phyloP scores from a whole-genome alignment of 2,797 vertebrate species.

The Psittacula echo region DNA sequence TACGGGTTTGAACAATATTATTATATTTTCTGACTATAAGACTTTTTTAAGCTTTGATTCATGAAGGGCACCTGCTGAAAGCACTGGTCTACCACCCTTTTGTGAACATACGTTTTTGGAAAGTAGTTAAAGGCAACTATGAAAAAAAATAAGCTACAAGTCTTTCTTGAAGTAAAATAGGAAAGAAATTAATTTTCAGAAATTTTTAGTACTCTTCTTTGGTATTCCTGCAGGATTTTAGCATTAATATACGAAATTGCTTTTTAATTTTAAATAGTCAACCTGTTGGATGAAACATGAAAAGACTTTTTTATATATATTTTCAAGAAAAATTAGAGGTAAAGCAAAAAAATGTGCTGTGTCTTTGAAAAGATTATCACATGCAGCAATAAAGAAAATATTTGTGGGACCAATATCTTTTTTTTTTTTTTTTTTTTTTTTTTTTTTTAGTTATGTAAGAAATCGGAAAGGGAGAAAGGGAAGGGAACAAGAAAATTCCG shows the following conservation, averaged over 20 bases:
- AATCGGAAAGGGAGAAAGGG: background rate
- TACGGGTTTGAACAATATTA: background rate
- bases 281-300: background rate
- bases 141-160: background rate
- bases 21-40: background rate
- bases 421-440: background rate
- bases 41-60: background rate
- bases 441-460: background rate
- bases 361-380: background rate
- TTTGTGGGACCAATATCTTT: background rate
- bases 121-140: background rate
- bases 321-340: background rate
- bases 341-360: fast-evolving
- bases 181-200: background rate
- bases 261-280: background rate
- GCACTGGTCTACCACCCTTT: background rate
- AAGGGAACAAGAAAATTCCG: background rate
- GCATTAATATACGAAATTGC: background rate
- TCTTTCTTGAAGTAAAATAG: background rate
- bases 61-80: background rate
- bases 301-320: background rate
- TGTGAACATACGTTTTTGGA: background rate
- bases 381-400: background rate
- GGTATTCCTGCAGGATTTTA: background rate
- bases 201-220: background rate